Conservation (phyloP, 1,140 invertebrate species). For the Protaetia brevitarsis region DNA sequence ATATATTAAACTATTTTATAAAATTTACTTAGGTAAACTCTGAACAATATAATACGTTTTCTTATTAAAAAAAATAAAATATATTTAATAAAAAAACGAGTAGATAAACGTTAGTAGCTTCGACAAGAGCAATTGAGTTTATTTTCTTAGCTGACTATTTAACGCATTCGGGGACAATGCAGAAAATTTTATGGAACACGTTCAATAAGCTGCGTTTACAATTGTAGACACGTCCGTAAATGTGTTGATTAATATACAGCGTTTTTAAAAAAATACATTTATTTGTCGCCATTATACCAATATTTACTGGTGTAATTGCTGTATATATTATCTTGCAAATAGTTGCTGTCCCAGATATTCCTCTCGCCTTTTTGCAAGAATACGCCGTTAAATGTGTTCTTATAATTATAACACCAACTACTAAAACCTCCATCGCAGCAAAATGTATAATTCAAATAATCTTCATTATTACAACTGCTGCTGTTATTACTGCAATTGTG, state of each 20-base stretch:
- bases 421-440: background rate
- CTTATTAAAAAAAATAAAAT: too few relatives aligned
- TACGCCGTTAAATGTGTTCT: background rate
- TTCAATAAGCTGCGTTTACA: too few relatives aligned
- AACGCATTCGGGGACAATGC: too few relatives aligned
- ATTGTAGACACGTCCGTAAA: too few relatives aligned
- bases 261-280: background rate
- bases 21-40: too few relatives aligned
- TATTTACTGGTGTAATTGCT: background rate
- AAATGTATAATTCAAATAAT: constrained; percentile 18
- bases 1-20: too few relatives aligned
- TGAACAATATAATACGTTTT: too few relatives aligned
- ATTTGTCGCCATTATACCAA: constrained; percentile 5
- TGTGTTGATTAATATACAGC: background rate
- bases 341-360: background rate
- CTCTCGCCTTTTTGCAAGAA: background rate
- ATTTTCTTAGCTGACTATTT: too few relatives aligned
- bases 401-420: constrained; percentile 18
- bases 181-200: too few relatives aligned
- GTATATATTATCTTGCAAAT: constrained; percentile 5
- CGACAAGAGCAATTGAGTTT: too few relatives aligned
- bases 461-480: background rate
- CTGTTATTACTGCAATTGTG: background rate
- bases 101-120: too few relatives aligned
- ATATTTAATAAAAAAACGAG: too few relatives aligned